Conservation (phyloP, 1,140 invertebrate genomes). For the Drosophila varians region DNA sequence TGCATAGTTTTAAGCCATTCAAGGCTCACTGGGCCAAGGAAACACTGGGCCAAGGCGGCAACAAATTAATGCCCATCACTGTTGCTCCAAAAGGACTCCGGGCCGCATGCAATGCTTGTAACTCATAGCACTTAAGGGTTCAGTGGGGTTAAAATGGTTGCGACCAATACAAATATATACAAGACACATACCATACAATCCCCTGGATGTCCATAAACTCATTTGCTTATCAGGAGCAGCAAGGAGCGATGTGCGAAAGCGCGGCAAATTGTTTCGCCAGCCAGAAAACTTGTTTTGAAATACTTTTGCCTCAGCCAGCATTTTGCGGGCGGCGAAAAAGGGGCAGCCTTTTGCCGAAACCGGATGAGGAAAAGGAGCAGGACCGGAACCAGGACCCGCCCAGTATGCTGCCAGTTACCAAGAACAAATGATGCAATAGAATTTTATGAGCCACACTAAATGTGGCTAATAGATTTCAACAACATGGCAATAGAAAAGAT, state of each 20-base stretch:
- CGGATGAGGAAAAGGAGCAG: slow-evolving; percentile 5
- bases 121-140: slow-evolving; percentile 48
- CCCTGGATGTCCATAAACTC: slow-evolving; percentile 66
- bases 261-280: slow-evolving; percentile 68
- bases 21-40: slow-evolving; percentile 8
- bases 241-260: slow-evolving; percentile 42
- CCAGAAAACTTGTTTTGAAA: slow-evolving; percentile 76
- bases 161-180: slow-evolving; percentile 1
- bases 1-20: slow-evolving; percentile 55
- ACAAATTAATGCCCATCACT: slow-evolving; percentile 37
- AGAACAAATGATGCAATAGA: slow-evolving; percentile 82
- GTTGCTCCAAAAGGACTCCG: slow-evolving; percentile 25
- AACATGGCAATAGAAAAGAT: slow-evolving; percentile 82
- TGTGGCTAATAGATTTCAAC: slow-evolving; percentile 82
- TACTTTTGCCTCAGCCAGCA: slow-evolving; percentile 45
- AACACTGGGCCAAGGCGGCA: background rate
- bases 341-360: slow-evolving; percentile 23
- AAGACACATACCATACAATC: slow-evolving; percentile 10
- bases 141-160: slow-evolving; percentile 13
- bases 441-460: slow-evolving; percentile 82
- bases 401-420: slow-evolving; percentile 52
- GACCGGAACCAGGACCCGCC: slow-evolving; percentile 10
- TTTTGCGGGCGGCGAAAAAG: slow-evolving; percentile 37
- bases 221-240: slow-evolving; percentile 66
- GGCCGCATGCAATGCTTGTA: slow-evolving; percentile 36